Percentiles rank a stretch among this genome's conserved stretches.
These are phyloP conservation scores for Argyresthia goedartella DNA, from an alignment of 2,888 invertebrate species.

Conservation along the genomic window DNA sequence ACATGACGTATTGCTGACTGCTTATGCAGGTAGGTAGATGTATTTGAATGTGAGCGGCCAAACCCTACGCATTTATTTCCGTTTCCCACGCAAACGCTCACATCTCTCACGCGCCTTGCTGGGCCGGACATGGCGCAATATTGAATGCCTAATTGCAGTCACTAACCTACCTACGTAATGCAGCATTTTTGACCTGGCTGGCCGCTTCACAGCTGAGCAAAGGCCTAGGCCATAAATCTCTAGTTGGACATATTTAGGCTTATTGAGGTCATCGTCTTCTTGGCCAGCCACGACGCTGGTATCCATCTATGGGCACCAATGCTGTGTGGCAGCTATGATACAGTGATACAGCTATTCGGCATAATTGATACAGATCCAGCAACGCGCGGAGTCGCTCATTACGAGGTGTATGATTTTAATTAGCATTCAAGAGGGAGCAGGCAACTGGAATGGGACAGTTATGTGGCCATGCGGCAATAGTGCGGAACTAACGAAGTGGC, in stretches of 20 bases:
- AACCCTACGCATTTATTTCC: too few species aligned
- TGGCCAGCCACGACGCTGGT: too few species aligned
- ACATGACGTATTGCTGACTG: too few species aligned
- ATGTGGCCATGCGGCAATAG: constrained; percentile 30
- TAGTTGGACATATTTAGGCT: background rate
- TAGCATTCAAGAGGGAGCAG: constrained; percentile 12
- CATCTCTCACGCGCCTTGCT: background rate
- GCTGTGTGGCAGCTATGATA: too few species aligned
- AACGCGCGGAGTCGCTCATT: background rate
- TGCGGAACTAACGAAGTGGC: constrained; percentile 33
- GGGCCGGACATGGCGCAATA: constrained; percentile 3
- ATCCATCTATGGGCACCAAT: too few species aligned
- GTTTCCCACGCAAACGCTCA: constrained; percentile 3
- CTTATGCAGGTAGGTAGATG: too few species aligned
- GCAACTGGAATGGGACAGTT: constrained; percentile 29
- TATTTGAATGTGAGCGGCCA: background rate
- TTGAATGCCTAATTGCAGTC: background rate
- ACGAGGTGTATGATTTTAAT: background rate
- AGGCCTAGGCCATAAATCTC: background rate
- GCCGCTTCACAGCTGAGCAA: too few species aligned
- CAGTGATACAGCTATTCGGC: background rate
- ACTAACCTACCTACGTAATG: background rate
- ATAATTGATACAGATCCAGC: background rate
- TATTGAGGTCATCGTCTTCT: background rate
- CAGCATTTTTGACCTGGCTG: too few species aligned